A percentile compares a stretch with the other conserved stretches of the same genome.
These are phyloP conservation scores for Emydocephalus ijimae DNA, from an alignment of 2,113 vertebrate genomes.

Conservation along the genomic window DNA sequence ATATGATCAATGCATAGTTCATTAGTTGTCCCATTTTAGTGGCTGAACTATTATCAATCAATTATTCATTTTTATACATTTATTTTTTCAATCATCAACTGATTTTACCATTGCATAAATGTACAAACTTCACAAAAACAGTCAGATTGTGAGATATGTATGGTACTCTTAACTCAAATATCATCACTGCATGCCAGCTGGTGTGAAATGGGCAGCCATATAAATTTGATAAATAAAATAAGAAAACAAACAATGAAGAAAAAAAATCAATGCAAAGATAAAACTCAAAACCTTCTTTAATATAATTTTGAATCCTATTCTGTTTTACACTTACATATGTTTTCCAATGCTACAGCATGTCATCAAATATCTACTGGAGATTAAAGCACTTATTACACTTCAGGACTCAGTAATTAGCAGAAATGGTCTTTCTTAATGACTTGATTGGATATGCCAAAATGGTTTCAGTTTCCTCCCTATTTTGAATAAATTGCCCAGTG, in stretches of 20 bases:
- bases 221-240: neutral
- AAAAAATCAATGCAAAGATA: neutral
- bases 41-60: conserved; percentile 47
- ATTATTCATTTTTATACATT: conserved; percentile 44
- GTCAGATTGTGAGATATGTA: neutral
- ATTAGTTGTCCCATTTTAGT: conserved; percentile 47
- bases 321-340: neutral
- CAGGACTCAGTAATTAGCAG: neutral
- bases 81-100: conserved; percentile 19
- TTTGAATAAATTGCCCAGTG: neutral
- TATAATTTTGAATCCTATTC: neutral
- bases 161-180: neutral
- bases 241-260: neutral
- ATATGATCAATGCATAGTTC: conserved; percentile 41
- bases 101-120: conserved; percentile 31
- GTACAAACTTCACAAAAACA: neutral
- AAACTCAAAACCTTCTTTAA: neutral
- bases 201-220: neutral
- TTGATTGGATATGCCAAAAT: neutral
- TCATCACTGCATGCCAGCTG: neutral
- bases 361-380: neutral
- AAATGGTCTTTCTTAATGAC: neutral
- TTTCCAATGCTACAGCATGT: neutral
- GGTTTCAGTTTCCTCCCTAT: neutral
- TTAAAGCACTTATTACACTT: neutral